These are phyloP conservation scores for Caenorhabditis sp. DNA, from an alignment of 2,888 invertebrate genomes.

Conservation along the genomic window DNA sequence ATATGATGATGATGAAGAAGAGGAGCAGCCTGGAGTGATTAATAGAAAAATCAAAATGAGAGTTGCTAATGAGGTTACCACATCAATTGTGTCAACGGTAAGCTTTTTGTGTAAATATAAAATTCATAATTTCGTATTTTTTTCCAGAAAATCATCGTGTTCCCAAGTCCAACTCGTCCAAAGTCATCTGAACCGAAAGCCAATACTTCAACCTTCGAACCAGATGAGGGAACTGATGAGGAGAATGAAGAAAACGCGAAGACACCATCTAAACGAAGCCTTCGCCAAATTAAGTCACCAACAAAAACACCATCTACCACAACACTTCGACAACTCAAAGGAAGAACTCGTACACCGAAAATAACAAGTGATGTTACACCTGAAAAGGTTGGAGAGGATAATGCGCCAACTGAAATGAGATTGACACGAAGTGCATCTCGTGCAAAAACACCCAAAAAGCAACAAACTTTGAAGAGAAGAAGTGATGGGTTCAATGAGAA, in stretches of 20 bases:
- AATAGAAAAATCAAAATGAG: slow-evolving; percentile 3
- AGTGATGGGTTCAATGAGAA: neutral
- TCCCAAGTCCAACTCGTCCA: slow-evolving; percentile 2
- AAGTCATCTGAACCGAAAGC: neutral
- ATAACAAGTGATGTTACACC: neutral
- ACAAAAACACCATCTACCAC: slow-evolving; percentile 5
- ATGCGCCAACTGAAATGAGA: neutral
- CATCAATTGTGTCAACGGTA: neutral
- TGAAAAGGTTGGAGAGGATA: neutral
- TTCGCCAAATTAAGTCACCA: slow-evolving; percentile 3
- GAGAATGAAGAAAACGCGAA: neutral
- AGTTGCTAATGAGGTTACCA: slow-evolving; percentile 7
- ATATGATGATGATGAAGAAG: slow-evolving; percentile 13
- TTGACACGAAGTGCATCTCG: slow-evolving; percentile 4
- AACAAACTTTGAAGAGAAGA: neutral
- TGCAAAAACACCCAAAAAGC: neutral
- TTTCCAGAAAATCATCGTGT: neutral
- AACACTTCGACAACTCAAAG: slow-evolving; percentile 19
- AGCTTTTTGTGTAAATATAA: neutral
- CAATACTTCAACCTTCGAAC: neutral
- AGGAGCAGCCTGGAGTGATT: slow-evolving; percentile 3
- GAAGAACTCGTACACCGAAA: slow-evolving; percentile 27
- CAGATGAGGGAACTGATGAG: slow-evolving; percentile 7
- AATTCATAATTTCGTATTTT: neutral
- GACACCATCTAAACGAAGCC: neutral